These are phyloP conservation scores for Mus minutoides DNA, from an alignment of 2,797 vertebrate species.

Conservation along the genomic window DNA sequence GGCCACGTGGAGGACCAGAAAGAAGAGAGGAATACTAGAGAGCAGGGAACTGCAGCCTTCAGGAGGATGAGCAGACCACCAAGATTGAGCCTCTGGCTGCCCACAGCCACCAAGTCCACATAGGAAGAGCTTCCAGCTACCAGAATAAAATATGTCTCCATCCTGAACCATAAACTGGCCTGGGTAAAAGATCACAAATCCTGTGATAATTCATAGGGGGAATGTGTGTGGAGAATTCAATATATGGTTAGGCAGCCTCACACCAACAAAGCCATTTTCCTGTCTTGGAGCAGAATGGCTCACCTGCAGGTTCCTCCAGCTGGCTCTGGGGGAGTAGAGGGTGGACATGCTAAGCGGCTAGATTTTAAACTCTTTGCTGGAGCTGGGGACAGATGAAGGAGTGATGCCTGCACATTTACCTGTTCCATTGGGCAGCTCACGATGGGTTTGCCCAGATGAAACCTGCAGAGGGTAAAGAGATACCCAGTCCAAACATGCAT, in stretches of 20 bases:
- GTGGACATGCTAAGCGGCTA: no score
- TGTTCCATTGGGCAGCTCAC: not conserved
- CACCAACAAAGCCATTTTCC: not conserved
- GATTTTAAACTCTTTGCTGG: not conserved
- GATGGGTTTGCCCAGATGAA: not conserved
- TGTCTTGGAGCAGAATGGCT: not conserved
- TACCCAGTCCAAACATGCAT: not conserved
- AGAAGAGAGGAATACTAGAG: not conserved
- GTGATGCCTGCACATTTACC: not conserved
- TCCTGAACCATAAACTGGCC: not conserved
- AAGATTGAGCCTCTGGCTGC: fast-evolving
- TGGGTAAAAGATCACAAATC: conserved; percentile 35
- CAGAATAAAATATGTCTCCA: fast-evolving
- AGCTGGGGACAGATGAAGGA: not conserved
- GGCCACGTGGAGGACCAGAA: not conserved
- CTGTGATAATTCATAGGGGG: conserved; percentile 4
- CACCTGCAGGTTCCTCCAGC: not conserved
- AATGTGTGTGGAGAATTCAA: conserved; percentile 18
- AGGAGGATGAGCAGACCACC: not conserved
- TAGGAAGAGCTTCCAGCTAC: fast-evolving
- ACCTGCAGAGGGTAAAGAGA: not conserved
- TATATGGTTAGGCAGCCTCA: conserved; percentile 50
- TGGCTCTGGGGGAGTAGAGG: not conserved
- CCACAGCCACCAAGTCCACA: fast-evolving
- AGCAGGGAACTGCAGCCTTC: not conserved